Conservation (phyloP, 2,888 invertebrate species). For the Eurytoma adleriae region DNA sequence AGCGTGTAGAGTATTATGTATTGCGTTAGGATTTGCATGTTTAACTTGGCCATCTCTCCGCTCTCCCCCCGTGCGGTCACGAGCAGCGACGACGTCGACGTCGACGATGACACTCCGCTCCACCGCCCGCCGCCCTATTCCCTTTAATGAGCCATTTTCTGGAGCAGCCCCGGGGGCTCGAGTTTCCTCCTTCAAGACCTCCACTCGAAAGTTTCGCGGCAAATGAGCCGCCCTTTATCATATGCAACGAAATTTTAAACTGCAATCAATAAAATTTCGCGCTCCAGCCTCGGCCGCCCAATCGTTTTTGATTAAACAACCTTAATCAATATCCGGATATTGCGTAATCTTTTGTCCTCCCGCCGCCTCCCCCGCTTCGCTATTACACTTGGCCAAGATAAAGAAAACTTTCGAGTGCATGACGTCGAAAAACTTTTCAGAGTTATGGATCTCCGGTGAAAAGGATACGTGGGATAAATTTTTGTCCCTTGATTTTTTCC, state of each 20-base stretch:
- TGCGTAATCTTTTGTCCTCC: not conserved
- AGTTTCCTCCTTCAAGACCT: slow-evolving; percentile 32
- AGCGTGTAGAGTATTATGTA: slow-evolving; percentile 4
- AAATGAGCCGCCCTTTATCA: slow-evolving; percentile 36
- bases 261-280: slow-evolving; percentile 41
- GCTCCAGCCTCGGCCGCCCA: not conserved
- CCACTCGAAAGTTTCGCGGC: slow-evolving; percentile 22
- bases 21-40: slow-evolving; percentile 28
- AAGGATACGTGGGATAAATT: no score
- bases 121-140: slow-evolving; percentile 22
- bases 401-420: slow-evolving; percentile 13
- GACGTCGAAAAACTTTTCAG: not conserved
- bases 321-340: slow-evolving; percentile 29
- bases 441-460: not conserved
- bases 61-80: not conserved
- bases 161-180: slow-evolving; percentile 17
- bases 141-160: slow-evolving; percentile 42
- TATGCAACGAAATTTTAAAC: slow-evolving; percentile 41
- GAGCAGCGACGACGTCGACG: not conserved
- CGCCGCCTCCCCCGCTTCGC: no score
- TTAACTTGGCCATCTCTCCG: slow-evolving; percentile 12
- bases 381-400: not conserved
- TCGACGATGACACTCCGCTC: slow-evolving; percentile 11
- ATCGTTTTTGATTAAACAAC: slow-evolving; percentile 33
- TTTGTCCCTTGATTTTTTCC: no score